A percentile compares a stretch with the other conserved stretches of the same genome.
phyloP scores from a whole-genome alignment of 2,888 invertebrate species.

The Heliconius cydno region DNA sequence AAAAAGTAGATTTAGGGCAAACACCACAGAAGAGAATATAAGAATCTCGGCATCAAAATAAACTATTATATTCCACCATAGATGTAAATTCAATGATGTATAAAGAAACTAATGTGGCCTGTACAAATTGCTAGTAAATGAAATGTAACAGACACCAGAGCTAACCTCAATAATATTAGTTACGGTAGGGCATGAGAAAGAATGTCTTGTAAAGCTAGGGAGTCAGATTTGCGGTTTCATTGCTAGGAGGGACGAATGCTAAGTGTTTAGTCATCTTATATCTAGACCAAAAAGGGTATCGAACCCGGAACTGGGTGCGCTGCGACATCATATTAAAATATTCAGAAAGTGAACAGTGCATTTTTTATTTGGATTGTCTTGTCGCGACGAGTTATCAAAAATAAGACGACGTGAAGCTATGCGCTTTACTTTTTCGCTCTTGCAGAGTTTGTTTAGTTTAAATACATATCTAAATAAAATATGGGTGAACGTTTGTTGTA shows the following conservation, averaged over 20 bases:
- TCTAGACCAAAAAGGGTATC: slow-evolving; percentile 50
- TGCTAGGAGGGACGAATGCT: slow-evolving; percentile 38
- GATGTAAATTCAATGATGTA: background rate
- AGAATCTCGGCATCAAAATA: background rate
- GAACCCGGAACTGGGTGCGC: slow-evolving; percentile 50
- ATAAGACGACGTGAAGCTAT: slow-evolving; percentile 44
- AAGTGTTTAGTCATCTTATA: slow-evolving; percentile 43
- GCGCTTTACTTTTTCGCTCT: slow-evolving; percentile 25
- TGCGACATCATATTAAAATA: slow-evolving; percentile 44
- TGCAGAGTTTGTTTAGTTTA: background rate
- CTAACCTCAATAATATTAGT: slow-evolving; percentile 26
- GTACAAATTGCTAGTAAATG: slow-evolving; percentile 10
- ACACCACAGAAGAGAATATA: background rate
- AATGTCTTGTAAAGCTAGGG: slow-evolving; percentile 34
- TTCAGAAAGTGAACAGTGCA: slow-evolving; percentile 48
- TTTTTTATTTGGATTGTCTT: slow-evolving; percentile 49
- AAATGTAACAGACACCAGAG: slow-evolving; percentile 8
- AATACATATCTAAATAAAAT: background rate
- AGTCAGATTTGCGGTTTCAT: slow-evolving; percentile 41
- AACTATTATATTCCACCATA: background rate
- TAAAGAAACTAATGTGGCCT: slow-evolving; percentile 20
- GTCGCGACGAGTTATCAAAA: slow-evolving; percentile 47
- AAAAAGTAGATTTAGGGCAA: background rate
- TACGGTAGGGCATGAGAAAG: slow-evolving; percentile 37
- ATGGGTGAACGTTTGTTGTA: background rate